These are phyloP conservation scores for Pinctada fucata DNA, from an alignment of 2,888 invertebrate genomes.

Conservation along the genomic window DNA sequence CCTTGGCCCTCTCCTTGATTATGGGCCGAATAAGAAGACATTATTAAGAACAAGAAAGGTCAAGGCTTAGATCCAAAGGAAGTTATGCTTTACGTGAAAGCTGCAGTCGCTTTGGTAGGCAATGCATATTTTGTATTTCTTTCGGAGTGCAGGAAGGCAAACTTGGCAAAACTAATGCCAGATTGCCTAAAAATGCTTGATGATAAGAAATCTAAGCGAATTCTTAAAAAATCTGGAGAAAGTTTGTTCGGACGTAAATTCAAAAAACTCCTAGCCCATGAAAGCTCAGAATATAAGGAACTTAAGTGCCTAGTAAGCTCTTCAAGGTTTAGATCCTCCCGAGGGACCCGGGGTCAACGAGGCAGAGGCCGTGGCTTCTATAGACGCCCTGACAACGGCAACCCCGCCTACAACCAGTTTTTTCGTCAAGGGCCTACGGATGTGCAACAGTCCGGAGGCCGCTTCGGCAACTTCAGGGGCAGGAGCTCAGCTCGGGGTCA, in stretches of 20 bases:
- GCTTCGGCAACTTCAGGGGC: not conserved
- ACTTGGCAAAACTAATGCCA: not conserved
- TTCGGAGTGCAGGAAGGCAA: not conserved
- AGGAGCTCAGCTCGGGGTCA: not conserved
- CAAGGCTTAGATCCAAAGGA: not conserved
- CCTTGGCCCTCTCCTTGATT: not conserved
- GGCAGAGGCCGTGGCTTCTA: slow-evolving; percentile 2
- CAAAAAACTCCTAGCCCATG: not conserved
- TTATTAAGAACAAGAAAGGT: not conserved
- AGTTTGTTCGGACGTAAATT: not conserved
- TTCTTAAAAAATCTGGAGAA: not conserved
- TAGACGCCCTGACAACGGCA: not conserved
- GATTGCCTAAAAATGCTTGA: not conserved
- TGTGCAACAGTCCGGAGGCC: not conserved
- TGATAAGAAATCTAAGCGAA: not conserved
- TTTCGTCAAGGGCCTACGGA: not conserved
- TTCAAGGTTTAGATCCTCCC: not conserved
- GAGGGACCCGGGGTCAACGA: slow-evolving; percentile 5
- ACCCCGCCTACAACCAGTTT: not conserved
- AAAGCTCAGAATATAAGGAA: not conserved
- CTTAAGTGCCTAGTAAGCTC: not conserved
- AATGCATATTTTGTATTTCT: not conserved
- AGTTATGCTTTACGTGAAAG: not conserved
- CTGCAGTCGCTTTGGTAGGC: not conserved
- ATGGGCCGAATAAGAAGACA: not conserved